A percentile compares a stretch with the other conserved stretches of the same genome.
Evolutionary conservation across 2,113 vertebrate genomes (phyloP).

Genomic region (Ovis aries): ARS-UI_Ramb_v3.0 NC_056056.1:22372501-22373000

Average conservation of each 20-base stretch:
- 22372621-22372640: not conserved
- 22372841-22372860: not conserved
- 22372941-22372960: not conserved
- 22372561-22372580: not conserved
- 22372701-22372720: not conserved
- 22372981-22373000: not conserved
- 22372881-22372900: not conserved
- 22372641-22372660: not conserved
- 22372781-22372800: not conserved
- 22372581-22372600: not conserved
- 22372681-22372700: not conserved
- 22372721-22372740: not conserved
- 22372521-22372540: not conserved
- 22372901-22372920: not conserved
- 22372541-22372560: not conserved
- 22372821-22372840: not conserved
- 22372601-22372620: not conserved
- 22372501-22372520: not conserved
- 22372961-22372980: not conserved
- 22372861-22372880: not conserved
- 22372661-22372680: not conserved
- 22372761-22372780: not conserved
- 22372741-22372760: not conserved
- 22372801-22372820: not conserved
- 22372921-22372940: not conserved